Conservation (phyloP, 2,888 invertebrate genomes). For the Criorhina ranunculi region DNA sequence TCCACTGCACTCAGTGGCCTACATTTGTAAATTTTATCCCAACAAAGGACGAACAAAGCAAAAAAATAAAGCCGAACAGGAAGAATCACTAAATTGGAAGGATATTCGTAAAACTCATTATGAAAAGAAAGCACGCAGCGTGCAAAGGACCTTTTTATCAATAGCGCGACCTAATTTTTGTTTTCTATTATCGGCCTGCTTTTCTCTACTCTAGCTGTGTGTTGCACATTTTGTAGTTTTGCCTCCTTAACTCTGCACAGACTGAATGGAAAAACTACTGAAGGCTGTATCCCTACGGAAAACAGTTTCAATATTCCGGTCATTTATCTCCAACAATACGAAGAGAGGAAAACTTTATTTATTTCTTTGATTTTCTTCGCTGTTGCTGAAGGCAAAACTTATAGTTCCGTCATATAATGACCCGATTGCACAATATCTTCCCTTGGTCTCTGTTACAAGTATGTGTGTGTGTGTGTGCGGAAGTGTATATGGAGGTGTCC, state of each 20-base stretch:
- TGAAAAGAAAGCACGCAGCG: constrained; percentile 66
- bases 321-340: constrained; percentile 71
- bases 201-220: constrained; percentile 9
- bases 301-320: constrained; percentile 76
- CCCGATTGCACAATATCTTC: constrained; percentile 55
- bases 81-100: constrained; percentile 69
- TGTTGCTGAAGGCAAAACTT: constrained; percentile 62
- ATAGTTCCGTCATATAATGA: constrained; percentile 68
- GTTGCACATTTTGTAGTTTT: constrained; percentile 66
- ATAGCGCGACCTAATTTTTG: constrained; percentile 73
- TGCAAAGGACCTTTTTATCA: constrained; percentile 69
- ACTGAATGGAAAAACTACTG: background rate
- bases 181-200: constrained; percentile 40
- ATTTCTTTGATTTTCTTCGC: constrained; percentile 20
- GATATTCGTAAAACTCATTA: constrained; percentile 73
- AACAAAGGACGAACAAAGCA: constrained; percentile 2
- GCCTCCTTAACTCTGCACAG: constrained; percentile 8
- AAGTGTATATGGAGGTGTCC: constrained; percentile 56
- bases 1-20: constrained; percentile 52
- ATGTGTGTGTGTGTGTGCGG: background rate
- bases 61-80: constrained; percentile 22
- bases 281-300: constrained; percentile 35
- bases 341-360: constrained; percentile 43
- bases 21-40: constrained; percentile 42
- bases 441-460: background rate